These are phyloP conservation scores for Helicoverpa zea DNA, from an alignment of 1,140 invertebrate species.

Conservation along the genomic window DNA sequence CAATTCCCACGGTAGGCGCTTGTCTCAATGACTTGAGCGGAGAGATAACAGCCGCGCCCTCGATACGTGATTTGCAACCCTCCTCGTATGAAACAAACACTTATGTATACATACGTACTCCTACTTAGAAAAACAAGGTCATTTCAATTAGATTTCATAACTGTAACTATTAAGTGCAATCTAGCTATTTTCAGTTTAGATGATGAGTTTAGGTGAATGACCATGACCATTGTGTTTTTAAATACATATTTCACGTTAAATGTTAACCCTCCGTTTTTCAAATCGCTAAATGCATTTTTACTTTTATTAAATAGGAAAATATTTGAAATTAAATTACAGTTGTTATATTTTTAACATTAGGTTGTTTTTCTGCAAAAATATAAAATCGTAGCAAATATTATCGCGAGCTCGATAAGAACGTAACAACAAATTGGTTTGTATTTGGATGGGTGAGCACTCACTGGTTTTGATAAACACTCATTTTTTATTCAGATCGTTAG, in stretches of 20 bases:
- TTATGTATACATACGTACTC: neutral
- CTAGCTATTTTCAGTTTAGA: too few species aligned
- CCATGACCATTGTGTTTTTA: too few species aligned
- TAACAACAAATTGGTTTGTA: slow-evolving; percentile 41
- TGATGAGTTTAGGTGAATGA: too few species aligned
- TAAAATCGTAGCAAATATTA: slow-evolving; percentile 3
- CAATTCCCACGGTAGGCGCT: neutral
- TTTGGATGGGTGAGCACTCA: slow-evolving; percentile 41
- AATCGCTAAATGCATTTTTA: too few species aligned
- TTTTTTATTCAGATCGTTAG: slow-evolving; percentile 44
- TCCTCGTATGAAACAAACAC: neutral
- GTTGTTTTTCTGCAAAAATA: neutral
- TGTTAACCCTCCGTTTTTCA: too few species aligned
- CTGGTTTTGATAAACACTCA: slow-evolving; percentile 31
- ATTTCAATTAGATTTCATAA: too few species aligned
- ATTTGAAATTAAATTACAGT: too few species aligned
- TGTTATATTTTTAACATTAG: too few species aligned
- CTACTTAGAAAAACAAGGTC: too few species aligned
- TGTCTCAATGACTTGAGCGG: slow-evolving; percentile 21
- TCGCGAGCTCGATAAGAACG: slow-evolving; percentile 40
- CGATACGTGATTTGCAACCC: slow-evolving; percentile 35
- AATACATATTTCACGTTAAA: too few species aligned
- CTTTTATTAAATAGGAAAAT: too few species aligned
- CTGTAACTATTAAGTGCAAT: too few species aligned
- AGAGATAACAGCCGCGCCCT: slow-evolving; percentile 12